Evolutionary conservation across 2,113 vertebrate genomes (phyloP).

Genomic region (Oncorhynchus keta): DNA sequence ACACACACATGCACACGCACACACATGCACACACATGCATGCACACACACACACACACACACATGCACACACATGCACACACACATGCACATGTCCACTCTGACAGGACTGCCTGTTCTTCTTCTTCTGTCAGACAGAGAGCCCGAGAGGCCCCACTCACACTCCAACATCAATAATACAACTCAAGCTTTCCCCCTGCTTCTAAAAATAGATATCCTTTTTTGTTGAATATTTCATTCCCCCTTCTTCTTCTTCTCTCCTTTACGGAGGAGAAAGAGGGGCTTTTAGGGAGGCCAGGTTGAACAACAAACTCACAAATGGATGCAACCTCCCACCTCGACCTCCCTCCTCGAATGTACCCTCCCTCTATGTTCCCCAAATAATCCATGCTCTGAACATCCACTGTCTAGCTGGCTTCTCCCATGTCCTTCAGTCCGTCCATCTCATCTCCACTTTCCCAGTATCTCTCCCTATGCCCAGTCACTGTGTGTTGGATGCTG

Average conservation of each 20-base stretch:
- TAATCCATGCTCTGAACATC: background rate
- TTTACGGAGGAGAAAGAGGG: background rate
- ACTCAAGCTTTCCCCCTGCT: constrained; percentile 40
- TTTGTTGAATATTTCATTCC: constrained; percentile 72
- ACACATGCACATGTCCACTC: background rate
- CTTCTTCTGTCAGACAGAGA: constrained; percentile 36
- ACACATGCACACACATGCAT: background rate
- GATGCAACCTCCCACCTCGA: constrained; percentile 14
- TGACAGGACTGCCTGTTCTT: background rate
- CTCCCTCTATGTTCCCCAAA: constrained; percentile 13
- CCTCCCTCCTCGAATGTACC: constrained; percentile 23
- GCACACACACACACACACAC: no score
- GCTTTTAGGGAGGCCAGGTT: background rate
- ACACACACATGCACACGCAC: background rate
- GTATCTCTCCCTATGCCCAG: background rate
- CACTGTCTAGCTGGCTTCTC: background rate
- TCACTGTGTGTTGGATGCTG: background rate
- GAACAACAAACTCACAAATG: background rate
- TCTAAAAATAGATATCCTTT: constrained; percentile 68
- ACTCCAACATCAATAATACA: constrained; percentile 72
- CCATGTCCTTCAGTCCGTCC: background rate
- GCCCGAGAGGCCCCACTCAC: constrained; percentile 38
- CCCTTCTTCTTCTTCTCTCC: constrained; percentile 7
- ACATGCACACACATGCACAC: no score
- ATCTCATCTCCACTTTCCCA: no score